These are phyloP conservation scores for Ciona savignyi DNA, from an alignment of 23 tunicate genomes.

Conservation along the genomic window DNA sequence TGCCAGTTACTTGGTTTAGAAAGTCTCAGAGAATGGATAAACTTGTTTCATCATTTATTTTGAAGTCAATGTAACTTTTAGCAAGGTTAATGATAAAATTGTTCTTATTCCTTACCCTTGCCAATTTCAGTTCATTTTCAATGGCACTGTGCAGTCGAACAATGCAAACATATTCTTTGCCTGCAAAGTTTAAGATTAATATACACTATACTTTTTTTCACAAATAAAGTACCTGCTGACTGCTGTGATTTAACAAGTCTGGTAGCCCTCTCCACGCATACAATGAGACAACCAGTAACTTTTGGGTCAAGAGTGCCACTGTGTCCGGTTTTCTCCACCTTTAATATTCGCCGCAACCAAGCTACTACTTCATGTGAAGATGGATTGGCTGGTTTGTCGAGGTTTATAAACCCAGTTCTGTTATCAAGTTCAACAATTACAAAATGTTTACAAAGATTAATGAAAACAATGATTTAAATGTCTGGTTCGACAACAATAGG, in stretches of 20 bases:
- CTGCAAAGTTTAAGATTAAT: constrained; percentile 19
- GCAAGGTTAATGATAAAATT: neutral
- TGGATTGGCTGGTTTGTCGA: constrained; percentile 99
- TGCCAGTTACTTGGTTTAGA: neutral
- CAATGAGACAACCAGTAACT: constrained; percentile 99
- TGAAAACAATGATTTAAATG: neutral
- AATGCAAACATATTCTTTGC: constrained; percentile 98
- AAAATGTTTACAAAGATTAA: neutral
- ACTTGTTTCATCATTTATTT: constrained; percentile 67
- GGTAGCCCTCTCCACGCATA: constrained; percentile 93
- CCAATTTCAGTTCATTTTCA: constrained; percentile 64
- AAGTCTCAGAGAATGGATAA: constrained; percentile 90
- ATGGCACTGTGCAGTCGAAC: constrained; percentile 87
- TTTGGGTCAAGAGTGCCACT: constrained; percentile 98
- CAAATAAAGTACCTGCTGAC: constrained; percentile 75
- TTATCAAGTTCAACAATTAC: neutral
- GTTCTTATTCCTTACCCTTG: constrained; percentile 37
- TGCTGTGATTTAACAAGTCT: constrained; percentile 98
- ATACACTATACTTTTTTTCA: too few relatives aligned
- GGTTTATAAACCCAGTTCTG: constrained; percentile 86
- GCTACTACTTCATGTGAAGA: constrained; percentile 99
- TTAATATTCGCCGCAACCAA: constrained; percentile 88
- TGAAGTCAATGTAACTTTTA: neutral
- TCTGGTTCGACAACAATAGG: too few relatives aligned
- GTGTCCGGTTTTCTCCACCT: constrained; percentile 96